Percentiles rank a stretch among this genome's conserved stretches.
These are phyloP conservation scores for Macaca mulatta DNA, from an alignment of 2,113 vertebrate species.

Conservation along the genomic window DNA sequence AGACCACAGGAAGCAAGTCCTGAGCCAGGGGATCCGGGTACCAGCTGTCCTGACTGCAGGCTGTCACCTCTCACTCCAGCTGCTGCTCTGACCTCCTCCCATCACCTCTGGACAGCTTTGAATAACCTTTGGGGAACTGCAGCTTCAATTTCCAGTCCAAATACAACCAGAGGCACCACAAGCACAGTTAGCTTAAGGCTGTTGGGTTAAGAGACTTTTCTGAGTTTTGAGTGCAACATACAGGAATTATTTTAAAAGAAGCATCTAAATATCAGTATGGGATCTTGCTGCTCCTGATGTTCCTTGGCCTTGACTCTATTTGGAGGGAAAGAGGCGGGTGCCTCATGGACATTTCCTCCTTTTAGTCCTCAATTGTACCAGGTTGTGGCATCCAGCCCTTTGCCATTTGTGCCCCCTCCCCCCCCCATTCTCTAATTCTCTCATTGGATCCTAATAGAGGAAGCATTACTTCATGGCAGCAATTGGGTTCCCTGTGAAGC, in stretches of 20 bases:
- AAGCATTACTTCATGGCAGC: neutral
- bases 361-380: neutral
- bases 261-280: too few relatives aligned
- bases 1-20: neutral
- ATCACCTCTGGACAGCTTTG: neutral
- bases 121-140: neutral
- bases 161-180: neutral
- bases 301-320: neutral
- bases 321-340: neutral
- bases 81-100: neutral
- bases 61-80: fast-evolving
- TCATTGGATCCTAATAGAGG: neutral
- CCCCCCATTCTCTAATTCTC: neutral
- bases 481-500: neutral
- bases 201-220: neutral
- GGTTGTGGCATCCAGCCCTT: neutral
- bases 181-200: neutral
- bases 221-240: neutral
- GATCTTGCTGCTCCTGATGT: neutral
- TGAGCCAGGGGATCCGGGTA: fast-evolving
- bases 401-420: neutral
- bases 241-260: neutral
- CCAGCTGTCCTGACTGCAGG: too few relatives aligned
- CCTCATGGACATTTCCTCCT: fast-evolving
- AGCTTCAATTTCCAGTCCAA: neutral